Base-by-base conservation (phyloP, 2,113 vertebrate species). In the Bambusicola thoracicus region DNA sequence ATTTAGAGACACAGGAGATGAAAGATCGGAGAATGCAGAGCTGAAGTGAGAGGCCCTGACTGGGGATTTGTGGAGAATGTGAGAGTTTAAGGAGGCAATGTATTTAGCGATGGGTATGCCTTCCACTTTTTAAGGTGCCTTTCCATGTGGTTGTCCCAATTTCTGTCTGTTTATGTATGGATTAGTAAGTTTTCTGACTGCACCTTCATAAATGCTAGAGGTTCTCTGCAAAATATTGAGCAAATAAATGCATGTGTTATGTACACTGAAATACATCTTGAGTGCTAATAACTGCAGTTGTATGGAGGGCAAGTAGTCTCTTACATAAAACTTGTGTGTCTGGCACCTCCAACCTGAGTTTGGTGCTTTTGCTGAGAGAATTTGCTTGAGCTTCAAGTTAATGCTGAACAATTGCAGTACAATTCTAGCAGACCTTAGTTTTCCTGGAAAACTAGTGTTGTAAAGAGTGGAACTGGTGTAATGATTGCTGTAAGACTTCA, bases 241-340 rank as follows among this genome's bases (percentile, higher is more conserved):
- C 5, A 41, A 29, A 21, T 40, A 38, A 70, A 29, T 63, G 4
- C 4, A 13, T 22, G 4, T 0, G 3, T 78, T 0, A 0, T 22
- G 2, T 51, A 20, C 8, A 10, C 46, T 36, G 10, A 65, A 22
- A 1, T 32, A 2, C 10, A 15, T 16, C 8, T 66, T 20, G 10
- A 76, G 17, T 17, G 8, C 12, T 78, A 19, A n/a, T 41, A 46
- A 6, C 7, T 62, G 61, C 16, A 48, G 3, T 6, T 74, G 6
- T 41, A 4, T 14, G 24, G 3, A 51, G 38, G 29, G 30, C 8
- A 56, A 66, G 29, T 6, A 38, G 10, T 51, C 34, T 34, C 8
- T 41, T 27, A 24, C 24, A 12, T 63, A 32, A 7, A 56, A 56
- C 10, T 11, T 75, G 13, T 38, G 74, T 67, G 13, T 40, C 46